Conservation (phyloP, 1,140 invertebrate genomes). For the Hormaphis cornu region DNA sequence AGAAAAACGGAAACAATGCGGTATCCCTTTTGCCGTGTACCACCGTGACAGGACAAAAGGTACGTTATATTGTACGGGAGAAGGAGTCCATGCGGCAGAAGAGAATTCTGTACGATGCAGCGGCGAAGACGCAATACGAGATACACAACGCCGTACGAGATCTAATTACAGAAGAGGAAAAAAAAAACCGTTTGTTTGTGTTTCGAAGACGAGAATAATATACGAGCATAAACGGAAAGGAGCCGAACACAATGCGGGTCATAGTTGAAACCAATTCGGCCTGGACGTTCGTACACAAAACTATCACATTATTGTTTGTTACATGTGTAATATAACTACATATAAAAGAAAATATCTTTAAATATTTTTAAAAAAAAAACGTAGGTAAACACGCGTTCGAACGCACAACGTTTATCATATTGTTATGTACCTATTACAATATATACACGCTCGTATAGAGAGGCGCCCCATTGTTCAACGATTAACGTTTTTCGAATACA, state of each 20-base stretch:
- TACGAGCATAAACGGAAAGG: background rate
- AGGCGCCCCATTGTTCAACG: constrained; percentile 14
- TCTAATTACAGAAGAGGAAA: constrained; percentile 26
- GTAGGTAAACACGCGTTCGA: constrained; percentile 10
- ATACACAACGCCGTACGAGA: background rate
- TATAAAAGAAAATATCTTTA: background rate
- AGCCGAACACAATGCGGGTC: constrained; percentile 18
- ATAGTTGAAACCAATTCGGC: constrained; percentile 31
- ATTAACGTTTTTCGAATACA: background rate
- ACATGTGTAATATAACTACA: background rate
- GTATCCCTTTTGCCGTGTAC: constrained; percentile 25
- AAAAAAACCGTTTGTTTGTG: constrained; percentile 11
- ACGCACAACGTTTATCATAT: background rate
- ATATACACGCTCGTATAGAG: constrained; percentile 5
- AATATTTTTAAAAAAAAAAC: background rate
- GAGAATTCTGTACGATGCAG: background rate
- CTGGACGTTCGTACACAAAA: background rate
- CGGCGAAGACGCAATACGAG: background rate
- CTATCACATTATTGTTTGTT: constrained; percentile 27
- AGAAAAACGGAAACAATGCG: constrained; percentile 30
- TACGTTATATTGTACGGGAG: too few species aligned
- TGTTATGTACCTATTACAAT: too few species aligned
- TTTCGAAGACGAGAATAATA: background rate
- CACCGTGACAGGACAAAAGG: constrained; percentile 23
- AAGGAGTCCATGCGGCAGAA: background rate